A percentile compares a stretch with the other conserved stretches of the same genome.
phyloP scores from a whole-genome alignment of 1,140 invertebrate genomes.

The Cheumatopsyche charites region DNA sequence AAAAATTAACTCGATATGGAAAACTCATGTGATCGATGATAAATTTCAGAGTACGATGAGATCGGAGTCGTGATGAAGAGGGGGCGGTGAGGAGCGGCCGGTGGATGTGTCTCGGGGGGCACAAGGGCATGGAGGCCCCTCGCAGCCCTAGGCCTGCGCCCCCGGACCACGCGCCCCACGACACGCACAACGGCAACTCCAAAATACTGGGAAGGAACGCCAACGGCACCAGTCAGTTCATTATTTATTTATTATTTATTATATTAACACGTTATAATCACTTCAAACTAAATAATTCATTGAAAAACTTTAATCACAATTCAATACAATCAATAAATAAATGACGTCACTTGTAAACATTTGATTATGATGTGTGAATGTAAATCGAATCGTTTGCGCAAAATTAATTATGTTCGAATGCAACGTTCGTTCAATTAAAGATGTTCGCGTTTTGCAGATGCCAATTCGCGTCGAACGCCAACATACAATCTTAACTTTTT shows the following conservation, averaged over 20 bases:
- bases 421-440: constrained; percentile 7
- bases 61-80: neutral
- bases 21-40: too few species aligned
- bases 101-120: constrained; percentile 28
- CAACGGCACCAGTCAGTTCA: constrained; percentile 58
- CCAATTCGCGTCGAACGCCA: neutral
- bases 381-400: too few species aligned
- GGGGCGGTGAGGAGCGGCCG: neutral
- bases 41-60: neutral
- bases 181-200: constrained; percentile 51
- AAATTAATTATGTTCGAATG: too few species aligned
- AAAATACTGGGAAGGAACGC: constrained; percentile 57
- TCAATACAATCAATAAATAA: too few species aligned
- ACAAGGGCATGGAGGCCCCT: constrained; percentile 26
- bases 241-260: too few species aligned
- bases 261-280: too few species aligned
- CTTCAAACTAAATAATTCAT: too few species aligned
- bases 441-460: neutral
- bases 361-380: too few species aligned
- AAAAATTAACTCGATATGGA: too few species aligned
- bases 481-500: neutral
- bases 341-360: too few species aligned
- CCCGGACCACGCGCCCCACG: constrained; percentile 26
- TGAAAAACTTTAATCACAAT: too few species aligned
- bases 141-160: constrained; percentile 26